Evolutionary conservation across 2,888 invertebrate genomes (phyloP).

Genomic region (Crioceris asparagi): DNA sequence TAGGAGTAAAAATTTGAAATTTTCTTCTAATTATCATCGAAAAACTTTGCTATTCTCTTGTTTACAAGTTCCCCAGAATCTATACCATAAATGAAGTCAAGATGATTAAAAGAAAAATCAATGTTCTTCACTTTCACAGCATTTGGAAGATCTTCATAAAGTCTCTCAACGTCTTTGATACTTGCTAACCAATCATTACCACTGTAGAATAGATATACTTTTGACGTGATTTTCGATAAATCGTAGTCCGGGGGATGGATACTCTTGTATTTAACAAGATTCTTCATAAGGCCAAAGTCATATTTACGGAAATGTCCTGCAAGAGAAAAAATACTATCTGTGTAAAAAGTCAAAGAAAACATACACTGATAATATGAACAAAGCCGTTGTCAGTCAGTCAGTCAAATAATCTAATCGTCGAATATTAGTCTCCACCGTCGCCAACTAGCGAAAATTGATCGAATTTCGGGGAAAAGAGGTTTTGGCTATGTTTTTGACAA

Average conservation of each 20-base stretch:
- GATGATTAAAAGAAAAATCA: constrained; percentile 28
- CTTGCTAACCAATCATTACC: constrained; percentile 42
- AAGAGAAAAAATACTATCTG: neutral
- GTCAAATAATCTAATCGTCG: too few species aligned
- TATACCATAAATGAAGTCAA: constrained; percentile 29
- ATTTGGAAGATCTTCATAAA: constrained; percentile 30
- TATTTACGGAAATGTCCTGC: constrained; percentile 39
- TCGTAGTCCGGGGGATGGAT: constrained; percentile 38
- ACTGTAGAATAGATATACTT: constrained; percentile 39
- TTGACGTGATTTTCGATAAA: constrained; percentile 34
- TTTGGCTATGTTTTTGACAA: too few species aligned
- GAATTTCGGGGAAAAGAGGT: too few species aligned
- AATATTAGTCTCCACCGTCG: too few species aligned
- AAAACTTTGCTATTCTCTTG: too few species aligned
- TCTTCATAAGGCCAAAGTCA: constrained; percentile 40
- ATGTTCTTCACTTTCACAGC: constrained; percentile 22
- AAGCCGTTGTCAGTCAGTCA: too few species aligned
- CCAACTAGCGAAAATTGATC: too few species aligned
- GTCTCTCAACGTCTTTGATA: constrained; percentile 21
- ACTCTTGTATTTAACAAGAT: constrained; percentile 28
- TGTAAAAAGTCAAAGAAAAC: too few species aligned
- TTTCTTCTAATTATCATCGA: too few species aligned
- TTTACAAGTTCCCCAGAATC: constrained; percentile 27
- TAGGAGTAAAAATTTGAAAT: too few species aligned
- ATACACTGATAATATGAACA: too few species aligned